phyloP scores from a whole-genome alignment of 2,888 invertebrate genomes.

The Hypomecis atomaria region DNA sequence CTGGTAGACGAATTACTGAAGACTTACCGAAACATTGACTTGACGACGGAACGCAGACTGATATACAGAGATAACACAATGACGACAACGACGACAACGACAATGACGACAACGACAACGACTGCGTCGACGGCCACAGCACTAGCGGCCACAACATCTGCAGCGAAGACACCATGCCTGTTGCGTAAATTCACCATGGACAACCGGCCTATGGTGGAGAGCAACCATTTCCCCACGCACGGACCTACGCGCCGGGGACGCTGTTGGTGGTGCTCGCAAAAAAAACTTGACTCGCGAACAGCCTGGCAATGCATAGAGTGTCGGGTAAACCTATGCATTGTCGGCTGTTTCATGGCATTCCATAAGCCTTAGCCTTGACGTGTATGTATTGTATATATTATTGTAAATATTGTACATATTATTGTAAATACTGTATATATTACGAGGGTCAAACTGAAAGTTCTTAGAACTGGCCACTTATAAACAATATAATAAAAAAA shows the following conservation, averaged over 20 bases:
- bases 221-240: constrained; percentile 39
- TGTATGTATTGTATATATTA: too few relatives aligned
- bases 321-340: constrained; percentile 41
- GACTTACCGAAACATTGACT: constrained; percentile 30
- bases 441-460: too few relatives aligned
- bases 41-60: constrained; percentile 32
- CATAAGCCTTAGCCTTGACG: constrained; percentile 18
- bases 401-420: too few relatives aligned
- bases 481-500: too few relatives aligned
- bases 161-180: too few relatives aligned
- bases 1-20: constrained; percentile 36
- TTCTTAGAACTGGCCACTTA: too few relatives aligned
- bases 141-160: too few relatives aligned
- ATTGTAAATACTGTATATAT: too few relatives aligned
- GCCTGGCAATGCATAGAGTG: constrained; percentile 45
- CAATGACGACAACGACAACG: too few relatives aligned
- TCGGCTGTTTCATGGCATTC: constrained; percentile 37
- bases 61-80: too few relatives aligned
- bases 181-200: not conserved
- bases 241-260: constrained; percentile 31
- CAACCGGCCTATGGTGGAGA: constrained; percentile 17
- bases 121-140: too few relatives aligned
- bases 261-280: constrained; percentile 36
- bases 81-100: too few relatives aligned
- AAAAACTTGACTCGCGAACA: constrained; percentile 31